Evolutionary conservation across 2,888 invertebrate species (phyloP).

Genomic region (Protonemura montana): DNA sequence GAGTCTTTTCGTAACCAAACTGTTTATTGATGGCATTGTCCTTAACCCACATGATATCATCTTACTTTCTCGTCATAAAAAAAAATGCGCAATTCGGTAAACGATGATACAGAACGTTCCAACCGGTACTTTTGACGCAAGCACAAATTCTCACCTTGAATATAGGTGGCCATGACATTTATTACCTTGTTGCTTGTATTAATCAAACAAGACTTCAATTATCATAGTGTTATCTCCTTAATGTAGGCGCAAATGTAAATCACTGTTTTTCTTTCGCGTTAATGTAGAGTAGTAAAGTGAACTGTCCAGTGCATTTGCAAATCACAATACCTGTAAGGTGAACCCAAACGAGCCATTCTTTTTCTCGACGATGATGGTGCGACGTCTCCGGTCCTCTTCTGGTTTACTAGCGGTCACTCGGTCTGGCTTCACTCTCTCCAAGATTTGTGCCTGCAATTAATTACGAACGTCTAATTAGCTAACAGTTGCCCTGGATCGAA

Average conservation of each 20-base stretch:
- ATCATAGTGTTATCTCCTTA: neutral
- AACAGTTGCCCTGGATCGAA: neutral
- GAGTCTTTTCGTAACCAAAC: neutral
- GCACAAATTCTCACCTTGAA: neutral
- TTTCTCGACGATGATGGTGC: slow-evolving; percentile 92
- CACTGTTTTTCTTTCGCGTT: neutral
- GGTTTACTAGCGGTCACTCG: slow-evolving; percentile 73
- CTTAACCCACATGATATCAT: slow-evolving; percentile 21
- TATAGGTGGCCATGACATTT: slow-evolving; percentile 4
- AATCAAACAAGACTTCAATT: slow-evolving; percentile 5
- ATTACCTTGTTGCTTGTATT: slow-evolving; percentile 7
- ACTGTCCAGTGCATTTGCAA: neutral
- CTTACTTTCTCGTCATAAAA: slow-evolving; percentile 15
- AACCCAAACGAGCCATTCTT: slow-evolving; percentile 92
- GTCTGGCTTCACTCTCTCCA: slow-evolving; percentile 77
- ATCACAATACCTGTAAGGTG: slow-evolving; percentile 76
- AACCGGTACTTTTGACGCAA: neutral
- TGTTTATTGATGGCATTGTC: slow-evolving; percentile 14
- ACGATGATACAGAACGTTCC: neutral
- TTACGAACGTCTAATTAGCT: neutral
- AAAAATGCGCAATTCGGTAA: neutral
- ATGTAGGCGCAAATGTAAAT: neutral
- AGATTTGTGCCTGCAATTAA: slow-evolving; percentile 66
- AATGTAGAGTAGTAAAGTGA: too few relatives aligned
- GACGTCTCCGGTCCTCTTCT: slow-evolving; percentile 84